phyloP scores from a whole-genome alignment of 2,113 vertebrate genomes.

The Taxidea taxus region DNA sequence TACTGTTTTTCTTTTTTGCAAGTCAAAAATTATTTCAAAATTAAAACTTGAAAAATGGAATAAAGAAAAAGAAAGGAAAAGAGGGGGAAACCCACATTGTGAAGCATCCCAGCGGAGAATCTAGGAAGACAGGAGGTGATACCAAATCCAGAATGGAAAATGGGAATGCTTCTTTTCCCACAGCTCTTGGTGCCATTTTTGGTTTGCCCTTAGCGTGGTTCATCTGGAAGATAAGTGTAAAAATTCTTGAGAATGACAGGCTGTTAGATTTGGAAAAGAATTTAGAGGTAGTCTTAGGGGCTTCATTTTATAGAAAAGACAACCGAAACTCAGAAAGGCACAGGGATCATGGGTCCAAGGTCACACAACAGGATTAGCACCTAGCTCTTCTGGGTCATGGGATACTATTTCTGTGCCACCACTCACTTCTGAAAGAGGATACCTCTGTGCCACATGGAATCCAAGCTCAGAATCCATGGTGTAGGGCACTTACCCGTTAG shows the following conservation, averaged over 20 bases:
- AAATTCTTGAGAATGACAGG: background rate
- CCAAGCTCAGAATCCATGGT: background rate
- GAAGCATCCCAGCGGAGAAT: background rate
- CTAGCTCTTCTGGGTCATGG: background rate
- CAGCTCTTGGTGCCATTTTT: background rate
- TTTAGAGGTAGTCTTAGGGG: background rate
- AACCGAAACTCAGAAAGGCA: background rate
- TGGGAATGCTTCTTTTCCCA: background rate
- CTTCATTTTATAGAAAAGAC: background rate
- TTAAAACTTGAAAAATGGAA: background rate
- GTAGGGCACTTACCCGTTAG: background rate
- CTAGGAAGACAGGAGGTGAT: background rate
- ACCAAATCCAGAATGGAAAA: background rate
- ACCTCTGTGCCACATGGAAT: background rate
- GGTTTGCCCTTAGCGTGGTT: background rate
- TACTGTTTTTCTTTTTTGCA: background rate
- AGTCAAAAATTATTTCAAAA: background rate
- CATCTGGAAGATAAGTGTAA: background rate
- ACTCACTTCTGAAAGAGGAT: slow-evolving; percentile 24
- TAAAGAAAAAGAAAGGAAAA: background rate
- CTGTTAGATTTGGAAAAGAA: background rate
- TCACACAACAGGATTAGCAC: background rate
- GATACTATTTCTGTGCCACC: background rate
- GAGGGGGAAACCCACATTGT: background rate
- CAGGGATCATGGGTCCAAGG: background rate